phyloP scores from a whole-genome alignment of 2,888 invertebrate species.

The Pseudococcus viburni region DNA sequence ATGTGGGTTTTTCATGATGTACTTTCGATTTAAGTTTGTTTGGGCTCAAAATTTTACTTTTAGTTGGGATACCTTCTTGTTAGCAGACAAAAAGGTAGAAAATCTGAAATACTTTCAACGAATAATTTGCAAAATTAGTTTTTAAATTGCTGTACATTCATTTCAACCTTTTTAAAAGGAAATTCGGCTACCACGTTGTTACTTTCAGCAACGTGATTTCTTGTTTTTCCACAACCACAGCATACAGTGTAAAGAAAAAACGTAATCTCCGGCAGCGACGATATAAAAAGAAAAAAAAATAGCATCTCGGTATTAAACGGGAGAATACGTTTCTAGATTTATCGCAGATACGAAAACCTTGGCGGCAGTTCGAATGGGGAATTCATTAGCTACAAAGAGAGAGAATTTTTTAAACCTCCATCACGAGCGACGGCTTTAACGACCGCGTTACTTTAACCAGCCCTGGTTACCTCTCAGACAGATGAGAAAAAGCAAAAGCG shows the following conservation, averaged over 20 bases:
- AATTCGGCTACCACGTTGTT: neutral
- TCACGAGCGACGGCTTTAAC: constrained; percentile 31
- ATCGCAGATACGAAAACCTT: constrained; percentile 19
- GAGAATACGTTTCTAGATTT: constrained; percentile 18
- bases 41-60: too few species aligned
- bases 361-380: constrained; percentile 29
- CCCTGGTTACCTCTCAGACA: neutral
- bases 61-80: too few species aligned
- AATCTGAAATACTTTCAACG: too few species aligned
- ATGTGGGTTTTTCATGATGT: too few species aligned
- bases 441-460: constrained; percentile 13
- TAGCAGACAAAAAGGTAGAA: too few species aligned
- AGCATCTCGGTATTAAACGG: constrained; percentile 7
- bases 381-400: constrained; percentile 39
- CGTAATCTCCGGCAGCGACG: neutral
- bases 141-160: neutral
- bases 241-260: neutral
- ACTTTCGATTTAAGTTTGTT: too few species aligned
- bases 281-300: neutral
- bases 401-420: constrained; percentile 37
- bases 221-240: neutral
- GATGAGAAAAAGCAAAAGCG: neutral
- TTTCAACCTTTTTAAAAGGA: neutral
- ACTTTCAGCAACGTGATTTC: neutral
- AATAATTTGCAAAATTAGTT: too few species aligned